Conservation (phyloP, 1,140 invertebrate genomes). For the Brachionus plicatilis region DNA sequence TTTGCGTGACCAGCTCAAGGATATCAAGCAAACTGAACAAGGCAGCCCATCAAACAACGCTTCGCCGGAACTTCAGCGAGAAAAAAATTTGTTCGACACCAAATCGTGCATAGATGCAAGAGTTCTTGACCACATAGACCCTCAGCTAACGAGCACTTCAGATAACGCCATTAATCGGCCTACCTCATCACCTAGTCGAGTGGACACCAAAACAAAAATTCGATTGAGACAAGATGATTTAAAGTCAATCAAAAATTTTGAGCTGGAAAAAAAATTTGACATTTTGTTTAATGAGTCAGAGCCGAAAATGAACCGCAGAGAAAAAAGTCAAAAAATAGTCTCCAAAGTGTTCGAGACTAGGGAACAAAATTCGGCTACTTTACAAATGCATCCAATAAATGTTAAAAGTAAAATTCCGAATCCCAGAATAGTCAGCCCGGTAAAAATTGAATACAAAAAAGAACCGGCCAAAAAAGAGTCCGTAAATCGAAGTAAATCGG, state of each 20-base stretch:
- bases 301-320: neutral
- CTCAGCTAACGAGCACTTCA: conserved; percentile 17
- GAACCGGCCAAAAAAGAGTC: neutral
- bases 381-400: conserved; percentile 4
- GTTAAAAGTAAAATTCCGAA: conserved; percentile 14
- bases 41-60: neutral
- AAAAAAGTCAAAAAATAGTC: neutral
- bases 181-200: conserved; percentile 50
- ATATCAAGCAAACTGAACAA: conserved; percentile 34
- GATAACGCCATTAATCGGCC: conserved; percentile 45
- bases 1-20: conserved; percentile 15
- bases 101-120: neutral
- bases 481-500: neutral
- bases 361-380: neutral
- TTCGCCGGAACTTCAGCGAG: neutral
- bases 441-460: neutral
- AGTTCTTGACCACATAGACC: neutral
- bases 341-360: neutral
- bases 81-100: neutral
- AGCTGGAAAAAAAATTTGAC: neutral
- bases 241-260: conserved; percentile 30
- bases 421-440: neutral
- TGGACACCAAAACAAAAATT: conserved; percentile 52
- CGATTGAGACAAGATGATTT: conserved; percentile 46
- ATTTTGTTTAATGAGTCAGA: neutral